Evolutionary conservation across 2,888 invertebrate genomes (phyloP), one percentile per base, ranked within the genome.

Genomic region (Orthonychiurus folsomi): DNA sequence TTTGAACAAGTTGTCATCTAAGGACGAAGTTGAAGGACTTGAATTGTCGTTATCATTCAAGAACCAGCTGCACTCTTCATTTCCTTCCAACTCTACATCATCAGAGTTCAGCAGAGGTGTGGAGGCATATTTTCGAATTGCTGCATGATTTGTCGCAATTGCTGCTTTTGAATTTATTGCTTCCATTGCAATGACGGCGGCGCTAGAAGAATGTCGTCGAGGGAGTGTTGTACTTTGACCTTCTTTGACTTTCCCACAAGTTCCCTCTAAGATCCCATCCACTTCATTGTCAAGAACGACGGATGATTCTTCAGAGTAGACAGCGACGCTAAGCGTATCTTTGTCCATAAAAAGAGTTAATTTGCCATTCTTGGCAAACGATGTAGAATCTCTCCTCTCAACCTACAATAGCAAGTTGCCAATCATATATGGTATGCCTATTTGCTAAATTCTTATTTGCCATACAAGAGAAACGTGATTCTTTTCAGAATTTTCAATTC

Each of bases 81-180:
- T 37, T 37, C 37, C 37, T 37, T 37, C 37, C 15, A 37, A 37
- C 5, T 37, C 37, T 15, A 37, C 37, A 37, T 61, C 61, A 21
- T 64, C 64, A 52, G 59, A 59, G 56, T 61, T 3, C 26, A 63
- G 62, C 47, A 62, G 48, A n/a, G 67, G 67, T 20, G 67, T 67
- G 12, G 65, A 65, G 12, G 65, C 63, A 59, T 67, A 67, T 47
- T 67, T 66, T 37, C 37, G 37, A 9, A 37, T 37, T 9, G 37
- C 37, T 37, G 37, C 15, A 5, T 5, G 15, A 37, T 37, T 37
- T 9, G 5, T 37, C 15, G 9, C 37, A 9, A 15, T 9, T 9
- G 37, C 37, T 37, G 15, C 37, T 37, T 37, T 5, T 9, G 37
- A 37, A 37, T 9, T 37, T 37, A 37, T 37, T 37, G 37, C 37